These are phyloP conservation scores for Momotus momota DNA, from an alignment of 2,797 vertebrate species.

Conservation along the genomic window DNA sequence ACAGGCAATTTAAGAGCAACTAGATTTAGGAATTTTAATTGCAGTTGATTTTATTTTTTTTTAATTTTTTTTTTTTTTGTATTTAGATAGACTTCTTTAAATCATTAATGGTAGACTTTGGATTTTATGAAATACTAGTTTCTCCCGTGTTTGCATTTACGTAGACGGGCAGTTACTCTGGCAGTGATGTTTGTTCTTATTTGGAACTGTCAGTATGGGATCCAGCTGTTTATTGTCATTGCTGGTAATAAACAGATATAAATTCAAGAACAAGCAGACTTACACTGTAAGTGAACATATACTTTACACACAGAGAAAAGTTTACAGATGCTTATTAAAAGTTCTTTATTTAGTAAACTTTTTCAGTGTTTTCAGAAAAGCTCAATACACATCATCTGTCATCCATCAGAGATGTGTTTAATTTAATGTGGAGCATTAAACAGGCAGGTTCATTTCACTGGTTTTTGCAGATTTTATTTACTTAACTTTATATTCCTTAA, in stretches of 20 bases:
- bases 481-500: background rate
- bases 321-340: background rate
- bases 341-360: background rate
- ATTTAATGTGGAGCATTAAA: background rate
- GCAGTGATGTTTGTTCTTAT: background rate
- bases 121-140: background rate
- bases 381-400: background rate
- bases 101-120: background rate
- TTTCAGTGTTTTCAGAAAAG: background rate
- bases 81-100: background rate
- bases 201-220: background rate
- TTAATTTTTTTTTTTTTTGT: background rate
- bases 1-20: background rate
- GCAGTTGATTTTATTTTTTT: background rate
- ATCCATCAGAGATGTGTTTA: background rate
- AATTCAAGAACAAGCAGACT: background rate
- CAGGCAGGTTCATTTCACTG: background rate
- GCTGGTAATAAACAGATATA: background rate
- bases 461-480: background rate
- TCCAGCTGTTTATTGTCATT: background rate
- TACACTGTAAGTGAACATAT: background rate
- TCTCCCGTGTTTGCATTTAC: background rate
- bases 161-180: background rate
- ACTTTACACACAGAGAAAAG: background rate
- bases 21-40: background rate